Evolutionary conservation across 2,888 invertebrate species (phyloP).

Genomic region (Pollenia labialis): DNA sequence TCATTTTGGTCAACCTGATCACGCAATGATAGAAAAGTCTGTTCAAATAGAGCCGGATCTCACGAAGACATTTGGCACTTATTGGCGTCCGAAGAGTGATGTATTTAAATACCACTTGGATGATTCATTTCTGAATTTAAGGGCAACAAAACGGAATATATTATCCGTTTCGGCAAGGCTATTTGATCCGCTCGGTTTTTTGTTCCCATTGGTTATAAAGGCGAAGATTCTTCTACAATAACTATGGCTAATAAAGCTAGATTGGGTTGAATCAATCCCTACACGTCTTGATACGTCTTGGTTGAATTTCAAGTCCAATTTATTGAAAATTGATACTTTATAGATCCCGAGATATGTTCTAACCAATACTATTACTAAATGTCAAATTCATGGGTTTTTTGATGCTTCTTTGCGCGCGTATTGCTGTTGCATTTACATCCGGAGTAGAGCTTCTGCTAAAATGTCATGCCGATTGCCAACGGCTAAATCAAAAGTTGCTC

Average conservation of each 20-base stretch:
- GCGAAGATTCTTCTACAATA: neutral
- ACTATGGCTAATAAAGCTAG: neutral
- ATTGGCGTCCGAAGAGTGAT: too few relatives aligned
- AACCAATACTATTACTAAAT: neutral
- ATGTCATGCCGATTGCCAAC: neutral
- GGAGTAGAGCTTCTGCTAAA: neutral
- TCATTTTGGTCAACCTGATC: neutral
- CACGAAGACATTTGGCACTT: slow-evolving; percentile 26
- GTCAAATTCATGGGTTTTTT: neutral
- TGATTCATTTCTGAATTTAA: neutral
- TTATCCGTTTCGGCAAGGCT: neutral
- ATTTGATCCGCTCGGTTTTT: neutral
- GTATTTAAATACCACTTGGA: too few relatives aligned
- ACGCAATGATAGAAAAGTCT: neutral
- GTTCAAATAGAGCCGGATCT: slow-evolving; percentile 5
- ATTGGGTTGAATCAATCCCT: slow-evolving; percentile 22
- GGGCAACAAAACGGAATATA: neutral
- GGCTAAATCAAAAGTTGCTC: neutral
- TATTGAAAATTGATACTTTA: slow-evolving; percentile 1
- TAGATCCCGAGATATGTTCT: slow-evolving; percentile 37
- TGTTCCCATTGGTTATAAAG: neutral
- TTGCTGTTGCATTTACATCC: slow-evolving; percentile 27
- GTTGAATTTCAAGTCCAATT: slow-evolving; percentile 8
- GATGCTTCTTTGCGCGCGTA: neutral
- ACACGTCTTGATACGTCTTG: neutral